Evolutionary conservation across 2,113 vertebrate species (phyloP).

Genomic region (Ammospiza nelsoni): DNA sequence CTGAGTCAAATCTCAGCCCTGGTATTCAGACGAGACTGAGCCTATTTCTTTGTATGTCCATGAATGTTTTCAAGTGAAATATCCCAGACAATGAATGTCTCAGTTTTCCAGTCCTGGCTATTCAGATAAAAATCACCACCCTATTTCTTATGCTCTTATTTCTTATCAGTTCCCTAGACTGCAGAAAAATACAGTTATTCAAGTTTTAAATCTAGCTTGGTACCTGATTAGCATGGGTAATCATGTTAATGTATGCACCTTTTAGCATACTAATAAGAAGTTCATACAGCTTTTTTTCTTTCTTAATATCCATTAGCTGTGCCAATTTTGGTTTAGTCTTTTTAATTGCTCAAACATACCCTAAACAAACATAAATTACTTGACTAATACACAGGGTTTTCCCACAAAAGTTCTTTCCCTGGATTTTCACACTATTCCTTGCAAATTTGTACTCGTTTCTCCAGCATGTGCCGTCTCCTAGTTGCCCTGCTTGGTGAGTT

Average conservation of each 20-base stretch:
- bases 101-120: not conserved
- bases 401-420: fast-evolving
- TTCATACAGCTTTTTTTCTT: not conserved
- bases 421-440: not conserved
- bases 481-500: not conserved
- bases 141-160: not conserved
- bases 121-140: not conserved
- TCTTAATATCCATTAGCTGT: not conserved
- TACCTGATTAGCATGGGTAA: not conserved
- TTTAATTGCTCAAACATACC: not conserved
- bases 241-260: not conserved
- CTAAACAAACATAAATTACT: not conserved
- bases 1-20: not conserved
- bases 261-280: not conserved
- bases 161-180: not conserved
- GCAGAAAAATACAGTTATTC: not conserved
- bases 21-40: not conserved
- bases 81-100: fast-evolving
- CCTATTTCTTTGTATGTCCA: fast-evolving
- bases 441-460: not conserved
- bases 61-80: not conserved
- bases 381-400: not conserved
- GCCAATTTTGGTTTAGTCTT: not conserved
- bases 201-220: not conserved
- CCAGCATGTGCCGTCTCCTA: not conserved